These are phyloP conservation scores for Ennomos quercinarius DNA, from an alignment of 2,888 invertebrate species.

Conservation along the genomic window DNA sequence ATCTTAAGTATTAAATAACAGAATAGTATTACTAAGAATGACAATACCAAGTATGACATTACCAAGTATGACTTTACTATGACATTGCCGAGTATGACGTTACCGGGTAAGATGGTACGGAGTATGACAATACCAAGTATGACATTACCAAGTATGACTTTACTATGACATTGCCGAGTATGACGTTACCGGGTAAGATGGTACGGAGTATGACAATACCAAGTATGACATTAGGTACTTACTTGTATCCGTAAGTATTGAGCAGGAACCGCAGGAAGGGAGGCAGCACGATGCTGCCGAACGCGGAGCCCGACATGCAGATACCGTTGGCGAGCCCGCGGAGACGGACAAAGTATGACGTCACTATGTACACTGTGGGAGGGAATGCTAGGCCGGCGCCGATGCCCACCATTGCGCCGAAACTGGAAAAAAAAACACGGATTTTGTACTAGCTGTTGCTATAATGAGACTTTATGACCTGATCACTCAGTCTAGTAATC, in stretches of 20 bases:
- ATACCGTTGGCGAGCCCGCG: conserved; percentile 94
- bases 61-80: too few species aligned
- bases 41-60: too few species aligned
- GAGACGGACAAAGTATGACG: conserved; percentile 92
- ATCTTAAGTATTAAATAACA: too few species aligned
- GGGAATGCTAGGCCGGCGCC: conserved; percentile 95
- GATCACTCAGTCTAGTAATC: too few species aligned
- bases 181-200: neutral
- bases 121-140: neutral
- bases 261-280: conserved; percentile 90
- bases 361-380: conserved; percentile 95
- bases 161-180: neutral
- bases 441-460: too few species aligned
- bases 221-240: conserved; percentile 46
- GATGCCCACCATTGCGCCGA: conserved; percentile 92
- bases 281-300: conserved; percentile 94
- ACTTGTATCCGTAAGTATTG: conserved; percentile 91
- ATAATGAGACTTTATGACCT: too few species aligned
- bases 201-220: neutral
- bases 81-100: neutral
- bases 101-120: neutral
- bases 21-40: too few species aligned
- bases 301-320: conserved; percentile 94
- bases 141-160: too few species aligned
- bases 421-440: conserved; percentile 76